A percentile compares a stretch with the other conserved stretches of the same genome.
phyloP scores from a whole-genome alignment of 92 coral and sea anemone genomes.

The Pocillopora meandrina region DNA sequence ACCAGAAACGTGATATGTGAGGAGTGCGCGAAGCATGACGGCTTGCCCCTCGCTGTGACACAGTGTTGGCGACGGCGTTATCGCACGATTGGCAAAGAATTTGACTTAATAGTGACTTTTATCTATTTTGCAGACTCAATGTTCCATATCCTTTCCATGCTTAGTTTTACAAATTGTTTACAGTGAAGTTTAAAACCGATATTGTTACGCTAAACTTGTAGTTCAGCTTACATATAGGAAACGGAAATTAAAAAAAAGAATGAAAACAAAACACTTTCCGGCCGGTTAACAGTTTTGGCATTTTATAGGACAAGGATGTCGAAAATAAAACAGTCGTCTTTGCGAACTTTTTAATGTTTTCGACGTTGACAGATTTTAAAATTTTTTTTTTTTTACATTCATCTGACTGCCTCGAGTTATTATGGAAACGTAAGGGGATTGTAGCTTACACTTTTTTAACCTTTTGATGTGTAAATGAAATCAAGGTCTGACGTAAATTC shows the following conservation, averaged over 20 bases:
- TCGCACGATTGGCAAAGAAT: neutral
- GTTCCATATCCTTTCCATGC: neutral
- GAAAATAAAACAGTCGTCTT: too few relatives aligned
- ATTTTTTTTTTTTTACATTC: too few relatives aligned
- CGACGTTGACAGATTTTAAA: too few relatives aligned
- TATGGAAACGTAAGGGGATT: too few relatives aligned
- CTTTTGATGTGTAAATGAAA: too few relatives aligned
- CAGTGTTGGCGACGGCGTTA: conserved; percentile 18
- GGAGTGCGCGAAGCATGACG: neutral
- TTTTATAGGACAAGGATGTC: too few relatives aligned
- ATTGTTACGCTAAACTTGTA: neutral
- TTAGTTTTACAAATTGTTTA: neutral
- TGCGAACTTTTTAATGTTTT: too few relatives aligned
- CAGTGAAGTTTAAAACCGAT: neutral
- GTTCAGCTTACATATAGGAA: neutral
- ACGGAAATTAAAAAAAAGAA: neutral
- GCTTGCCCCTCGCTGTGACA: conserved; percentile 12
- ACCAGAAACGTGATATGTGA: neutral
- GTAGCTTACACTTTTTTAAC: too few relatives aligned
- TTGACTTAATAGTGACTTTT: neutral
- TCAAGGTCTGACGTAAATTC: too few relatives aligned
- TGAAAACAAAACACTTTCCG: neutral
- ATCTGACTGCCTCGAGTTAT: too few relatives aligned
- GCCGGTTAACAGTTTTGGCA: neutral
- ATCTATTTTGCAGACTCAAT: neutral